Conservation (phyloP, 1,140 invertebrate species). For the Anthonomus grandis region DNA sequence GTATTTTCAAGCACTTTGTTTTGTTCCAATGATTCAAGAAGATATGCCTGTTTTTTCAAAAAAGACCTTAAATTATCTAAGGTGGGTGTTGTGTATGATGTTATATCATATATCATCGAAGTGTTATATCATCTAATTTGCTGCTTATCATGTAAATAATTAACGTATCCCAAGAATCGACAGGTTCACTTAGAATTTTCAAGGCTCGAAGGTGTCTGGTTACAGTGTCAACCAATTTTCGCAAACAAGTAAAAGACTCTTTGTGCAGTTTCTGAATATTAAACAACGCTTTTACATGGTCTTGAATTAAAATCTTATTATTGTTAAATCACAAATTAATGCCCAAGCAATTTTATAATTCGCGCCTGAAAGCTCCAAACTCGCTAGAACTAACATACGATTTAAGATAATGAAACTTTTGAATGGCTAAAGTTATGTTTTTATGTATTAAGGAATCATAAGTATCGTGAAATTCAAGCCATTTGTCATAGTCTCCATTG, state of each 20-base stretch:
- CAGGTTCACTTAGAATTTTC: slow-evolving; percentile 23
- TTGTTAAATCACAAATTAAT: slow-evolving; percentile 38
- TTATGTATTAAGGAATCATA: slow-evolving; percentile 35
- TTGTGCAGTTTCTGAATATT: slow-evolving; percentile 22
- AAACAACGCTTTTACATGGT: slow-evolving; percentile 37
- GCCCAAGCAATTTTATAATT: slow-evolving; percentile 43
- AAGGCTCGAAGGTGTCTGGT: slow-evolving; percentile 28
- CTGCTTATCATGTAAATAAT: slow-evolving; percentile 24
- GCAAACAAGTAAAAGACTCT: slow-evolving; percentile 24
- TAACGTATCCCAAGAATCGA: slow-evolving; percentile 28
- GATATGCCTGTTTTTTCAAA: slow-evolving; percentile 3
- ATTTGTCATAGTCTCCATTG: slow-evolving; percentile 30
- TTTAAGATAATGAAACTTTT: slow-evolving; percentile 37
- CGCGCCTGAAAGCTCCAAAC: slow-evolving; percentile 28
- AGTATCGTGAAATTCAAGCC: slow-evolving; percentile 35
- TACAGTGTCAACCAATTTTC: slow-evolving; percentile 23
- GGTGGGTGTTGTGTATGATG: background rate
- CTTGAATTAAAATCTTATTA: slow-evolving; percentile 31
- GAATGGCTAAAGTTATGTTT: slow-evolving; percentile 20
- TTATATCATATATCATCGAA: slow-evolving; percentile 13
- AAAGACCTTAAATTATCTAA: slow-evolving; percentile 6
- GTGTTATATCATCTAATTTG: slow-evolving; percentile 30
- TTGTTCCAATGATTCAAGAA: slow-evolving; percentile 5
- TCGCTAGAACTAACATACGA: slow-evolving; percentile 28
- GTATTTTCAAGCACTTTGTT: background rate